Percentiles rank a stretch among this genome's conserved stretches.
These are phyloP conservation scores for Leptopilina clavipes DNA, from an alignment of 1,140 invertebrate species.

Conservation along the genomic window DNA sequence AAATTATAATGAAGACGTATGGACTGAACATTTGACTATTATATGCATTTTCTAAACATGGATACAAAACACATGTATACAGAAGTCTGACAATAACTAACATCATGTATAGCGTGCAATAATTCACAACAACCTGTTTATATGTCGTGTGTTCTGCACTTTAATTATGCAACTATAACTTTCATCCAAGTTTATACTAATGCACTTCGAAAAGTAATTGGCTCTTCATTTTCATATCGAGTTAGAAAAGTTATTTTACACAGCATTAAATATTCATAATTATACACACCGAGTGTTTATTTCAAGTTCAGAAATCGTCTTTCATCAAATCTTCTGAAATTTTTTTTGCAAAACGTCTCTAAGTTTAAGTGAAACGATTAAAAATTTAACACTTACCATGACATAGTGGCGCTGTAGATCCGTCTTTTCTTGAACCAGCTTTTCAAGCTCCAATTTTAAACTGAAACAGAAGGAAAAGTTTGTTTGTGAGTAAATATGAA, in stretches of 20 bases:
- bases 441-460: slow-evolving; percentile 92
- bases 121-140: slow-evolving; percentile 9
- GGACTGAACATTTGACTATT: slow-evolving; percentile 3
- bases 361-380: no score
- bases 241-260: background rate
- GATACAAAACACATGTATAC: background rate
- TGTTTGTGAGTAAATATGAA: background rate
- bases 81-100: background rate
- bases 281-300: background rate
- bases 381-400: slow-evolving; percentile 84
- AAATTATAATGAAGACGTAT: slow-evolving; percentile 63
- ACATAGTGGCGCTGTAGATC: slow-evolving; percentile 98
- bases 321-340: no score
- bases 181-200: background rate
- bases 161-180: slow-evolving; percentile 22
- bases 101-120: background rate
- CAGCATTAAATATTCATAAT: background rate
- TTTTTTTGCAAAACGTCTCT: no score
- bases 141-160: background rate
- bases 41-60: background rate
- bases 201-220: background rate
- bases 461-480: slow-evolving; percentile 69
- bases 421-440: slow-evolving; percentile 96
- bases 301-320: background rate
- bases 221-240: background rate